Percentiles rank a stretch among this genome's conserved stretches.
Conservation (phyloP, 2,113 vertebrate species). For the Vulpes vulpes region DNA sequence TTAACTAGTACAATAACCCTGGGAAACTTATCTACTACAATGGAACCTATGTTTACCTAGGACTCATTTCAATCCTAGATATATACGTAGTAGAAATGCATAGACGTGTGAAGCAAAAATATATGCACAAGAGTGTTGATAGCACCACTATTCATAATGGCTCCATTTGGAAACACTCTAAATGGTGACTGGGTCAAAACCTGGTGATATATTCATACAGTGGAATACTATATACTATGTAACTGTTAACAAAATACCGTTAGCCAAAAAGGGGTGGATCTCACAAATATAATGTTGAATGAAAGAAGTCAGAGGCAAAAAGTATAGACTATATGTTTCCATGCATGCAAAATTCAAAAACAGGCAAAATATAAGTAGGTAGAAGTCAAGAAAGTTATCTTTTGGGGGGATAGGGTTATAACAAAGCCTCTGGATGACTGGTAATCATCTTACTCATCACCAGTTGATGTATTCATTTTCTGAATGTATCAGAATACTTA, state of each 20-base stretch:
- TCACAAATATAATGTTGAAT: background rate
- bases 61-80: background rate
- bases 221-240: background rate
- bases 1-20: background rate
- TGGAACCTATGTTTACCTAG: background rate
- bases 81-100: background rate
- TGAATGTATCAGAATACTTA: background rate
- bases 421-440: background rate
- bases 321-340: background rate
- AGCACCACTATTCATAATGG: background rate
- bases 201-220: background rate
- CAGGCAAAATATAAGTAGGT: too few relatives aligned
- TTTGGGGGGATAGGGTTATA: background rate
- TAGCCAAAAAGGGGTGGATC: background rate
- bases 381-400: background rate
- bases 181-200: background rate
- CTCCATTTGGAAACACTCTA: constrained; percentile 21
- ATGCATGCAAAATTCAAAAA: background rate
- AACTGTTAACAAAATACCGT: background rate
- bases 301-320: background rate
- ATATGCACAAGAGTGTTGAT: background rate
- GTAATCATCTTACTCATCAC: background rate
- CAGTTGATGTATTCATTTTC: background rate
- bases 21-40: background rate
- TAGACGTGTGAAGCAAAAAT: background rate